A percentile compares a stretch with the other conserved stretches of the same genome.
Evolutionary conservation across 2,888 invertebrate species (phyloP).

Genomic region (Caenorhabditis sulstoni): DNA sequence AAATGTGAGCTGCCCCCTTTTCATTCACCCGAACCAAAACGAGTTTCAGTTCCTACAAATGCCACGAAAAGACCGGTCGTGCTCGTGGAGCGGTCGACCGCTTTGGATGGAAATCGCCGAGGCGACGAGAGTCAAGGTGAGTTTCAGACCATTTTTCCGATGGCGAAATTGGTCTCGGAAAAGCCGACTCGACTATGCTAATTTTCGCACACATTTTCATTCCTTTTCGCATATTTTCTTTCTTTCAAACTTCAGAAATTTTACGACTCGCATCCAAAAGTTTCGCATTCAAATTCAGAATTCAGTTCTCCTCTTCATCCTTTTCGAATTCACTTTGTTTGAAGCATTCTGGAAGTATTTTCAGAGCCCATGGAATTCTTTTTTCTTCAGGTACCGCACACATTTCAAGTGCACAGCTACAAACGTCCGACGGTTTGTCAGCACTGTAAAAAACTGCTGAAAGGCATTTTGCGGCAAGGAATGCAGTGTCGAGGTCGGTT

Average conservation of each 20-base stretch:
- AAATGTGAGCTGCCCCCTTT: constrained; percentile 69
- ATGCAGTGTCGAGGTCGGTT: constrained; percentile 90
- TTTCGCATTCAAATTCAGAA: not conserved
- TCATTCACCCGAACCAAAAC: too few relatives aligned
- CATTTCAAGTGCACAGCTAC: constrained; percentile 96
- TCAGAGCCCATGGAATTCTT: too few relatives aligned
- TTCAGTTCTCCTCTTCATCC: too few relatives aligned
- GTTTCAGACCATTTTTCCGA: not conserved
- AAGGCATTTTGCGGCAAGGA: constrained; percentile 93
- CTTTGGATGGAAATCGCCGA: constrained; percentile 87
- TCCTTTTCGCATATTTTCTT: not conserved
- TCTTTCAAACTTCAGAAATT: constrained; percentile 49
- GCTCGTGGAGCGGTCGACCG: constrained; percentile 84
- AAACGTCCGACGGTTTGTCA: constrained; percentile 97
- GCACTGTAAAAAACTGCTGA: constrained; percentile 93
- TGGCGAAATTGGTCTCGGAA: too few relatives aligned
- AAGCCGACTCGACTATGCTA: too few relatives aligned
- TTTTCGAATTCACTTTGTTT: too few relatives aligned
- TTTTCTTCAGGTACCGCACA: constrained; percentile 90
- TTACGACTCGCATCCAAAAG: not conserved
- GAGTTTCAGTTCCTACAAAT: constrained; percentile 80
- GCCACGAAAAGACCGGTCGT: constrained; percentile 80
- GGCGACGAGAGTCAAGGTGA: constrained; percentile 83
- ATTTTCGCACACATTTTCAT: constrained; percentile 1
- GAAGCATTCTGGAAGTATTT: too few relatives aligned